Evolutionary conservation across 2,888 invertebrate species (phyloP).

Genomic region (Epinotia brunnichana): DNA sequence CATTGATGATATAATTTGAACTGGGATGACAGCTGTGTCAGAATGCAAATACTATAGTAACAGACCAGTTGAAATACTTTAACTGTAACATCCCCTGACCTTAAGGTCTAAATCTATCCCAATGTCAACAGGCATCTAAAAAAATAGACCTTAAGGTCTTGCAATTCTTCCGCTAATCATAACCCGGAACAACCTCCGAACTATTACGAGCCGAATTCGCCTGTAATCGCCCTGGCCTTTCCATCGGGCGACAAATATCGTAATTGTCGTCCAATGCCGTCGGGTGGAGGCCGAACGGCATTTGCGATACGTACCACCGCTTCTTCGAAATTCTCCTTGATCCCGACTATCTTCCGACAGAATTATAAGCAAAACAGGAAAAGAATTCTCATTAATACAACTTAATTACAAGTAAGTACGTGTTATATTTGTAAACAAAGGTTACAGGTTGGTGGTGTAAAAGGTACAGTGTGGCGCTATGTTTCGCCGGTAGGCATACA

Average conservation of each 20-base stretch:
- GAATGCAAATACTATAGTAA: too few relatives aligned
- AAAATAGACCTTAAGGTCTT: conserved; percentile 38
- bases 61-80: too few relatives aligned
- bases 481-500: too few relatives aligned
- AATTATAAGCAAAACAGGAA: conserved; percentile 2
- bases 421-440: too few relatives aligned
- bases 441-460: too few relatives aligned
- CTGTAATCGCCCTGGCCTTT: conserved; percentile 47
- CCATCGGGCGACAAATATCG: conserved; percentile 41
- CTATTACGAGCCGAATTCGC: conserved; percentile 45
- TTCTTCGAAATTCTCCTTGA: conserved; percentile 33
- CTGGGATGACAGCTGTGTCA: too few relatives aligned
- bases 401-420: neutral
- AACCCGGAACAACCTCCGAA: conserved; percentile 43
- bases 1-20: too few relatives aligned
- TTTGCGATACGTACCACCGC: conserved; percentile 30
- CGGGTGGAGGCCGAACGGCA: conserved; percentile 41
- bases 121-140: conserved; percentile 25
- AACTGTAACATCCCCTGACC: conserved; percentile 8
- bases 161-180: conserved; percentile 41
- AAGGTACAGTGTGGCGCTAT: too few relatives aligned
- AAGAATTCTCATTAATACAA: neutral
- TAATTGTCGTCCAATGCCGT: conserved; percentile 45
- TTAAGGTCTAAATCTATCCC: conserved; percentile 9
- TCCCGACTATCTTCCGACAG: conserved; percentile 28